Evolutionary conservation across 2,888 invertebrate species (phyloP).

Genomic region (Metopia argyrocephala): DNA sequence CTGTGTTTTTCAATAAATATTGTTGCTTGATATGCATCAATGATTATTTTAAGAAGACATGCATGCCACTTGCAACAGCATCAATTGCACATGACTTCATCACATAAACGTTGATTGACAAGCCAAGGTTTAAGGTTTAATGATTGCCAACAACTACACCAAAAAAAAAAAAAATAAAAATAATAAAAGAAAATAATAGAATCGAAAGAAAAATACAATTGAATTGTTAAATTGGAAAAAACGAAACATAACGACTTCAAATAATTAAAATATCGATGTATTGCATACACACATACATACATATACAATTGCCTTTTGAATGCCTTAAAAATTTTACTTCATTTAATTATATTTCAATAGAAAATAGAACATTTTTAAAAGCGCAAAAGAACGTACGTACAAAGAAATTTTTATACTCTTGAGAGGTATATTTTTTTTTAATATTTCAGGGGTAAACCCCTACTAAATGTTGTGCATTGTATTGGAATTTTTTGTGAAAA

Average conservation of each 20-base stretch:
- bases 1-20: not conserved
- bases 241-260: not conserved
- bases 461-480: no score
- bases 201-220: conserved; percentile 6
- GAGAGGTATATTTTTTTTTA: no score
- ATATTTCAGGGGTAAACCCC: no score
- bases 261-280: no score
- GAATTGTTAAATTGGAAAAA: conserved; percentile 26
- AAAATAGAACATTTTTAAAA: no score
- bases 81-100: conserved; percentile 57
- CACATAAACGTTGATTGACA: conserved; percentile 53
- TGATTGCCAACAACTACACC: not conserved
- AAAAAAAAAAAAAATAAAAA: not conserved
- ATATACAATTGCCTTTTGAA: no score
- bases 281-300: no score
- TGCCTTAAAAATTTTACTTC: no score
- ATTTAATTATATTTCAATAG: no score
- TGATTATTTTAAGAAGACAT: conserved; percentile 51
- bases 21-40: conserved; percentile 50
- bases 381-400: no score
- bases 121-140: not conserved
- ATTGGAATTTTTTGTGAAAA: no score
- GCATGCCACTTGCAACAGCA: conserved; percentile 61
- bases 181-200: not conserved
- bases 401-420: no score